phyloP scores from a whole-genome alignment of 2,888 invertebrate genomes.

The Alviniconcha strummeri region DNA sequence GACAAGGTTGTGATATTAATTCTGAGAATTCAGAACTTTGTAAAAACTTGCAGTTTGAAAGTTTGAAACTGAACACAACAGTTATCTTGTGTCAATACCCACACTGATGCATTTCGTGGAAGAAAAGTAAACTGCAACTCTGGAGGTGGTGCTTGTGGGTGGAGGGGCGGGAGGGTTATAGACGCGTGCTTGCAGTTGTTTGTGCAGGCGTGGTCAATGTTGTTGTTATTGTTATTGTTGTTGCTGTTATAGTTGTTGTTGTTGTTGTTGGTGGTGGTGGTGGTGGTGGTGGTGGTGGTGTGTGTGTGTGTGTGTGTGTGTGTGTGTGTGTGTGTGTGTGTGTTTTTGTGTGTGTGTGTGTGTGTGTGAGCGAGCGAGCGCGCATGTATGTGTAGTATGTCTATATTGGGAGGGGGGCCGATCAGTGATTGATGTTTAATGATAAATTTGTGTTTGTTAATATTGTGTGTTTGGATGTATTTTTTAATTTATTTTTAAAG shows the following conservation, averaged over 20 bases:
- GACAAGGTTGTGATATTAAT: too few relatives aligned
- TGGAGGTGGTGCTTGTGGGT: neutral
- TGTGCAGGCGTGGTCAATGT: neutral
- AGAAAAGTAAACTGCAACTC: too few relatives aligned
- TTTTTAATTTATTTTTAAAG: neutral
- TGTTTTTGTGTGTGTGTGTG: neutral
- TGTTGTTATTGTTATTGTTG: neutral
- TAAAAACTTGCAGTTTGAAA: neutral
- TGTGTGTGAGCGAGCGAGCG: neutral
- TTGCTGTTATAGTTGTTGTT: neutral
- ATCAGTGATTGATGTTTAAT: too few relatives aligned
- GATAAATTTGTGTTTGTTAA: neutral
- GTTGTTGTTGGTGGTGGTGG: neutral
- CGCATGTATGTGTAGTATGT: neutral
- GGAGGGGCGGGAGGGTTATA: neutral
- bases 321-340: slow-evolving; percentile 15
- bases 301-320: neutral
- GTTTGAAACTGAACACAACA: neutral
- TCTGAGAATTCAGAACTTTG: neutral
- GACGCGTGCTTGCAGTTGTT: neutral
- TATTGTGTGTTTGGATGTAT: neutral
- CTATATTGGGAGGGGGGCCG: neutral
- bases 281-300: neutral
- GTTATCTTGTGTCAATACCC: too few relatives aligned
- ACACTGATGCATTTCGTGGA: too few relatives aligned